Evolutionary conservation across 2,113 vertebrate species (phyloP), one percentile per base, ranked within the genome.

Genomic region (Oceanodroma tethys): DNA sequence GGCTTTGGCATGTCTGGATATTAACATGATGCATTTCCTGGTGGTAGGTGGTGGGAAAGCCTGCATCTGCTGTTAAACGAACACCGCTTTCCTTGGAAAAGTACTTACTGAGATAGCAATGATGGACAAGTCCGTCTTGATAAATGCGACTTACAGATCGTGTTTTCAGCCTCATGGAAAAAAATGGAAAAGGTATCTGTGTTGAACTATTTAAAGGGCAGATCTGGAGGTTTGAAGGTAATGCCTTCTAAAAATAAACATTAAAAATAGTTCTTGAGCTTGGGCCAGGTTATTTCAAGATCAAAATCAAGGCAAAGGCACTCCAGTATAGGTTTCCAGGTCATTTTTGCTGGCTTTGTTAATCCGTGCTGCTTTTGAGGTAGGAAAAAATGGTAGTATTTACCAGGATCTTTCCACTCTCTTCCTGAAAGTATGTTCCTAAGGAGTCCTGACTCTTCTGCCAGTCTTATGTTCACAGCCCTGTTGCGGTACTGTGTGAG

Each of bases 1-100:
- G 95, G 79, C 81, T 90, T 94, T 96, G 94, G 81, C 94, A 86
- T 81, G 29, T 88, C 66, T 90, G 93, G 85, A 59, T 94, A 90
- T 58, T 0, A 0, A 73, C 38, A 32, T 72, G 78, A 91, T 91
- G 50, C 79, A 68, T 96, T 76, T 91, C 32, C 47, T 94, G 53
- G 38, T 74, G n/a, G 74, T 81, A 38, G 50, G 63, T 94, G 74
- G 48, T 97, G 93, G 94, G 96, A 97, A 97, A 88, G 22, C 55
- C 50, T 30, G 23, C 90, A 63, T 81, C 84, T 97, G 96, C 74
- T 91, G 63, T 86, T 52, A 76, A 94, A 78, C 1, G 47, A 96
- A 23, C 87, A 67, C 50, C 1, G 2, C 63, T 96, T 96, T 94
- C 87, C 89, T 96, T 96, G 91, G 86, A 90, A 95, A 94, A 89